These are phyloP conservation scores for Setophaga coronata DNA, from an alignment of 2,113 vertebrate genomes.

Conservation along the genomic window DNA sequence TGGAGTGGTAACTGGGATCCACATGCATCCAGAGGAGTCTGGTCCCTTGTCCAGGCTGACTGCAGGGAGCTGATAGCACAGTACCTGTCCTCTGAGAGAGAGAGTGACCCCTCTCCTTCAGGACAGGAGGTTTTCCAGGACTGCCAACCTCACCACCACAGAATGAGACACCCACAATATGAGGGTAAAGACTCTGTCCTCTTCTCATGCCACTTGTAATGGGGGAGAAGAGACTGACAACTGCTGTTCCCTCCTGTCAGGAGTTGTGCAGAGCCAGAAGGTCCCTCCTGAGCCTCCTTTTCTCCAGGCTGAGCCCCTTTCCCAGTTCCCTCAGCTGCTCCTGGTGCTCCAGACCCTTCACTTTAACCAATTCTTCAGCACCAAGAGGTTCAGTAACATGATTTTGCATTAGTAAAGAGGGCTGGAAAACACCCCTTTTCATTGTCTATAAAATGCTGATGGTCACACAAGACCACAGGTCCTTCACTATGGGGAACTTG, in stretches of 20 bases:
- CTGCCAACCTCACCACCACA: neutral
- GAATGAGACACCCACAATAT: neutral
- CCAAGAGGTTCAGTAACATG: neutral
- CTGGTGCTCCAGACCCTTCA: neutral
- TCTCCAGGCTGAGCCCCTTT: neutral
- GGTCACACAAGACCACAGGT: neutral
- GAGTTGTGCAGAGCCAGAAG: neutral
- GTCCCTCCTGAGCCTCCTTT: neutral
- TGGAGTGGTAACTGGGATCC: neutral
- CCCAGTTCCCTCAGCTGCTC: neutral
- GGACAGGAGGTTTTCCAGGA: neutral
- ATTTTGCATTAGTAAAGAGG: neutral
- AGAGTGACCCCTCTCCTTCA: neutral
- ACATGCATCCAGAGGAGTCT: neutral
- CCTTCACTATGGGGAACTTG: neutral
- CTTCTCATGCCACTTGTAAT: neutral
- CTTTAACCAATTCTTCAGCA: neutral
- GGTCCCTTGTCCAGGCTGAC: neutral
- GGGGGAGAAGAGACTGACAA: neutral
- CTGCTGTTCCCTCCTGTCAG: neutral
- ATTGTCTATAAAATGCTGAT: neutral
- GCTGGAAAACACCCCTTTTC: neutral
- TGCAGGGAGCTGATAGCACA: neutral
- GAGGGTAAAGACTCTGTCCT: neutral
- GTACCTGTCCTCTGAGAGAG: neutral